Percentiles rank a stretch among this genome's conserved stretches.
These are phyloP conservation scores for Drosophila novamexicana DNA, from an alignment of 1,140 invertebrate genomes.

Conservation along the genomic window DNA sequence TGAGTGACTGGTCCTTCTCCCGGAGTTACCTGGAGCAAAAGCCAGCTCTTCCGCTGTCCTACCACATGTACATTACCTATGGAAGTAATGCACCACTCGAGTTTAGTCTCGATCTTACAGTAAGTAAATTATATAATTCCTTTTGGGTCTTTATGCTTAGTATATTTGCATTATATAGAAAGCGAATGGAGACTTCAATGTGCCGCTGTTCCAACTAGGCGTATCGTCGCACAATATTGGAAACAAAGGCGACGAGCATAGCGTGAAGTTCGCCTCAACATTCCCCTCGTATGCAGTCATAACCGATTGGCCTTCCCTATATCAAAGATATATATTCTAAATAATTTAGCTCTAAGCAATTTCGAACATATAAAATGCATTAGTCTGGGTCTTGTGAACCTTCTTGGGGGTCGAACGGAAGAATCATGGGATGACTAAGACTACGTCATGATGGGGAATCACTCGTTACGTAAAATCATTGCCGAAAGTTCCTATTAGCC, in stretches of 20 bases:
- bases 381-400: neutral
- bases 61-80: constrained; percentile 30
- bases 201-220: constrained; percentile 36
- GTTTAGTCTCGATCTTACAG: constrained; percentile 86
- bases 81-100: constrained; percentile 85
- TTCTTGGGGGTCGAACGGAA: neutral
- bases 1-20: constrained; percentile 34
- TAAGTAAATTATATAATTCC: neutral
- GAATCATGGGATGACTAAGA: neutral
- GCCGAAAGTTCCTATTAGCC: neutral
- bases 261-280: constrained; percentile 18
- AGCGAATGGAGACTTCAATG: constrained; percentile 74
- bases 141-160: neutral
- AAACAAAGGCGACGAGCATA: constrained; percentile 11
- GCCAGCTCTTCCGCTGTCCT: constrained; percentile 13
- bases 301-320: constrained; percentile 24
- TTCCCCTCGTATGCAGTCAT: constrained; percentile 15
- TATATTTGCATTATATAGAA: constrained; percentile 72
- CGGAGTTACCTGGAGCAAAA: constrained; percentile 5
- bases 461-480: neutral
- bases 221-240: constrained; percentile 17
- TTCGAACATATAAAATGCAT: neutral
- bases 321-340: constrained; percentile 42
- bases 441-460: neutral
- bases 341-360: no score